Evolutionary conservation across 2,113 vertebrate species (phyloP), one percentile per base, ranked within the genome.

Genomic region (Triplophysa tibetana): DNA sequence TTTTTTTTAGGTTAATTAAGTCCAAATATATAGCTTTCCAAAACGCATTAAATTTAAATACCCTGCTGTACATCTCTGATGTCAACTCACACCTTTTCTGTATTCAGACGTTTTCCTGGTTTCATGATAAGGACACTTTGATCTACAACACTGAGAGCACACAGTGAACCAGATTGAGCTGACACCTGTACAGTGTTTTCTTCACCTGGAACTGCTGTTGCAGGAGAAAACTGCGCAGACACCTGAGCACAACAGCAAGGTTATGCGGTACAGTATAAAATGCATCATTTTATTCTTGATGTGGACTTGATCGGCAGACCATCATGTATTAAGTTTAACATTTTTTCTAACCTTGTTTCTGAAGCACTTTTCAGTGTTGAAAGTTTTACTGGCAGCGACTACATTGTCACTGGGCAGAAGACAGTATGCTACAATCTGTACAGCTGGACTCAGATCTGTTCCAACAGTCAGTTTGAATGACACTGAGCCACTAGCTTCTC

Each of bases 181-280:
- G 43, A 45, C 43, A 45, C 4, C 10, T 45, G 9, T 45, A 45
- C 11, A 11, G 43, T 45, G 43, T 45, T 45, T 45, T 8, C 54
- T 58, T 93, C 93, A 77, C 92, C 93, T 0, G 95, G 95, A 29
- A 95, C 91, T 11, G 85, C 88, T 45, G 89, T 86, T 0, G 80
- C 0, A 0, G 89, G 85, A 21, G 70, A 89, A 88, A 97, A 96
- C 43, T 45, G 43, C 43, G 12, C 43, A 12, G 43, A 45, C 43
- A 45, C 43, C 43, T 45, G 10, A 45, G 9, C 43, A 45, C 8
- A 45, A 45, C 6, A 38, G 13, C 16, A 16, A 54, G 50, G 14
- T 17, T 14, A 75, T 81, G 83, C 82, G 96, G 77, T 0, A 78
- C 83, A 65, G 93, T 92, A 93, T 95, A 80, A 70, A 45, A 2